Conservation (phyloP, 2,113 vertebrate genomes). For the Nipponia nippon region DNA sequence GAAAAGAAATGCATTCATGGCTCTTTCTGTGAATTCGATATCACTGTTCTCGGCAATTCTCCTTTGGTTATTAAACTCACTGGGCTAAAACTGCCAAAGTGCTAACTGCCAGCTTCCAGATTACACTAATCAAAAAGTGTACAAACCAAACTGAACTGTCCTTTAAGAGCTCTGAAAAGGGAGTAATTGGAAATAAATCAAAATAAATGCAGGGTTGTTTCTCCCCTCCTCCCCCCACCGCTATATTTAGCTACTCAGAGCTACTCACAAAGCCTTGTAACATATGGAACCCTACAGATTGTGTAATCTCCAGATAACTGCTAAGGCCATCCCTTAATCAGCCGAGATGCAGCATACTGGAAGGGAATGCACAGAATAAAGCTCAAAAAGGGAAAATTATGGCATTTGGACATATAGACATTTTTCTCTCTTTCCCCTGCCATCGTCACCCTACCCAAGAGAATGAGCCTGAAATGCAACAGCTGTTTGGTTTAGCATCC, state of each 20-base stretch:
- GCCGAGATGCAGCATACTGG: background rate
- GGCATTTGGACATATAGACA: background rate
- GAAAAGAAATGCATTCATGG: background rate
- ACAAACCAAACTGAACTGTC: conserved; percentile 34
- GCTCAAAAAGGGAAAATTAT: background rate
- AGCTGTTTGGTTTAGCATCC: conserved; percentile 34
- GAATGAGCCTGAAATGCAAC: conserved; percentile 9
- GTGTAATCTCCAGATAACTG: background rate
- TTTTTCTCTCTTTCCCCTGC: background rate
- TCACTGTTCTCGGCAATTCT: background rate
- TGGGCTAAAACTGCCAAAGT: conserved; percentile 51
- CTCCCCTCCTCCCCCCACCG: background rate
- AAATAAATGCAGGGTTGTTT: background rate
- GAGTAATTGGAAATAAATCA: conserved; percentile 17
- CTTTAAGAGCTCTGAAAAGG: background rate
- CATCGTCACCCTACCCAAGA: background rate
- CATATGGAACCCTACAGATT: background rate
- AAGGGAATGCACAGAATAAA: background rate
- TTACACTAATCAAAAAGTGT: conserved; percentile 9
- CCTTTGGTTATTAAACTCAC: background rate
- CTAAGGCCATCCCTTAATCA: background rate
- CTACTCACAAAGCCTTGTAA: background rate
- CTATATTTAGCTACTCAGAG: background rate
- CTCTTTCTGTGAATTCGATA: background rate
- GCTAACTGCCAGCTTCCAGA: conserved; percentile 33